These are phyloP conservation scores for Paracyprichromis sp. DNA, from an alignment of 2,113 vertebrate genomes.

Conservation along the genomic window DNA sequence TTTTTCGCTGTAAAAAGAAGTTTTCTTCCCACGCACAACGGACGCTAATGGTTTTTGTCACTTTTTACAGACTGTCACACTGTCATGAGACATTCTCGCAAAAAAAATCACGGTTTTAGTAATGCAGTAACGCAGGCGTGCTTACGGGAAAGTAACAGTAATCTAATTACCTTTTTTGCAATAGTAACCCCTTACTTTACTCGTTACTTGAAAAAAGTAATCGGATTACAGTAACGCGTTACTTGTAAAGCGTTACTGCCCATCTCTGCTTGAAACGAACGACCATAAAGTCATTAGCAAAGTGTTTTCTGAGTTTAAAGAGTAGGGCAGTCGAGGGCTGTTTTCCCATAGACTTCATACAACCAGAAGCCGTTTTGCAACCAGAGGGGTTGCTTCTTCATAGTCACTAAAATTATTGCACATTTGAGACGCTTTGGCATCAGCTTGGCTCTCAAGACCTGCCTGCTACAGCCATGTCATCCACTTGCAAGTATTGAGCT, in stretches of 20 bases:
- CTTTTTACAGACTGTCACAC: background rate
- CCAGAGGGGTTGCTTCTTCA: background rate
- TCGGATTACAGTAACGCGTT: background rate
- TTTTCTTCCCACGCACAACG: no score
- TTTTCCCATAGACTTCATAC: background rate
- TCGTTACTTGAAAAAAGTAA: background rate
- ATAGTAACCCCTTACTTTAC: background rate
- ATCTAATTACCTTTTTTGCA: background rate
- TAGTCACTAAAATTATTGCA: background rate
- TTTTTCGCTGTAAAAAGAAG: no score
- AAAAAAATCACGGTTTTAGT: rapidly evolving
- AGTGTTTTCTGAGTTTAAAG: background rate
- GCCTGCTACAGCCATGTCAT: background rate
- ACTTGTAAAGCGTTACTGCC: background rate
- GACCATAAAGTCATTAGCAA: background rate
- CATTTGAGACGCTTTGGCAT: background rate
- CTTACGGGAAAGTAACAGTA: rapidly evolving
- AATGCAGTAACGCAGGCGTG: background rate
- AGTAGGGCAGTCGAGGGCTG: background rate
- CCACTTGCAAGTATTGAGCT: background rate
- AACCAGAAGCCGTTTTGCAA: background rate
- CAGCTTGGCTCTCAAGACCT: background rate
- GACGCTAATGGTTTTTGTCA: rapidly evolving
- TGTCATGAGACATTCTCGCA: background rate
- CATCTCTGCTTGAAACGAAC: background rate